Evolutionary conservation across 1,140 invertebrate species (phyloP).

Genomic region (Sycobia sp.): DNA sequence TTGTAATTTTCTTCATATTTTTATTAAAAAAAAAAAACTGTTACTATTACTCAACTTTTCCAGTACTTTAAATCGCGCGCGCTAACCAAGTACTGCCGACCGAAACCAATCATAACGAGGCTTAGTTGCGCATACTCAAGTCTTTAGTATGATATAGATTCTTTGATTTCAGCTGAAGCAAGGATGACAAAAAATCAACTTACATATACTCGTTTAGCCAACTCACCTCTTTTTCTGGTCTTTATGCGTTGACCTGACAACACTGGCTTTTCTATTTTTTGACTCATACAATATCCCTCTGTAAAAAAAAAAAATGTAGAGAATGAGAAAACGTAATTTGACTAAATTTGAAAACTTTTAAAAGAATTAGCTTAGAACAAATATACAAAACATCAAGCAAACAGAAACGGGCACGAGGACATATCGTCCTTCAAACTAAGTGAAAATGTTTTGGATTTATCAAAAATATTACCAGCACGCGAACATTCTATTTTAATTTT

Average conservation of each 20-base stretch:
- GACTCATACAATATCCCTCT: conserved; percentile 99
- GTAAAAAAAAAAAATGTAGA: conserved; percentile 55
- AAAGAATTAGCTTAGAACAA: neutral
- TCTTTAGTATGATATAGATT: too few relatives aligned
- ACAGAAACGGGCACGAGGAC: conserved; percentile 20
- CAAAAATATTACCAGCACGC: neutral
- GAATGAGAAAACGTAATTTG: neutral
- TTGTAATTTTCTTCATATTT: too few relatives aligned
- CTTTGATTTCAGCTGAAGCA: too few relatives aligned
- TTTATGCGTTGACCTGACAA: conserved; percentile 99
- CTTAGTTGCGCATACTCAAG: too few relatives aligned
- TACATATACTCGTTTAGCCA: too few relatives aligned
- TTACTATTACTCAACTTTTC: too few relatives aligned
- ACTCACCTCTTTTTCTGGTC: conserved; percentile 98
- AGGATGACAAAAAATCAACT: too few relatives aligned
- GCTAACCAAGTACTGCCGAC: too few relatives aligned
- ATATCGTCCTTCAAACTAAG: conserved; percentile 14
- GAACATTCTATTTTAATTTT: neutral
- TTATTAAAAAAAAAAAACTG: too few relatives aligned
- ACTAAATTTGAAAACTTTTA: neutral
- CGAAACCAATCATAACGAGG: too few relatives aligned
- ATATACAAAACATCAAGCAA: too few relatives aligned
- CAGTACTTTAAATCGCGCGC: too few relatives aligned
- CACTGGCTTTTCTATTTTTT: conserved; percentile 99
- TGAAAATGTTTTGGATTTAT: neutral